Base-by-base conservation (phyloP, 2,888 invertebrate genomes). In the Toxonevra muliebris region DNA sequence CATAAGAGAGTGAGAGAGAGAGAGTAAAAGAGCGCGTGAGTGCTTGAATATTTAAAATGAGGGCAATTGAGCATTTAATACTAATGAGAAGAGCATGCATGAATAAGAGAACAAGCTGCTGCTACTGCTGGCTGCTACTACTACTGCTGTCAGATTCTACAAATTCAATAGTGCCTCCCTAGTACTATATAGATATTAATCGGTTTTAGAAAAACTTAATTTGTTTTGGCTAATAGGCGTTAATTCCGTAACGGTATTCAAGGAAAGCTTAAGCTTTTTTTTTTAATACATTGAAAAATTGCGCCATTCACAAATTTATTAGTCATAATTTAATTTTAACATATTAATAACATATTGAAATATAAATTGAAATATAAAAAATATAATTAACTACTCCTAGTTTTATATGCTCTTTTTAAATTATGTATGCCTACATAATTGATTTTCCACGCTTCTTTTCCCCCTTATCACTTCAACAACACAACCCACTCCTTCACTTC, bases 191-290 rank as follows among this genome's bases (percentile, higher is more conserved):
- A 9, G 45, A 30, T 30, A 30, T 4, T 42, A 40, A 13, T 41
- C 41, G 42, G 48, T 48, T 30, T 30, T 30, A 30, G 30, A 30
- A 30, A 30, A 30, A 30, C 30, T 30, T 30, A 30, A 30, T 30
- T 30, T 4, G 30, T 30, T 48, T 13, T 48, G 48, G 48, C 48
- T 50, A 61, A 50, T 61, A 45, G 61, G 50, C n/a, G 50, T 60
- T 60, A 48, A 45, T 60, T 45, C 45, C 48, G 17, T 61, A 61
- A 60, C 43, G 59, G 43, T 17, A 45, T 45, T 59, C 11, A 59
- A 19, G 17, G 2, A 59, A 59, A 10, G 17, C 41, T 43, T 17
- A 19, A 15, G 11, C 11, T 60, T 1, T 20, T 11, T 48, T 48
- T 5, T 15, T 48, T 48, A 48, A 48, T 48, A 12, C 48, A 48